Evolutionary conservation across 2,797 vertebrate species (phyloP).

Genomic region (Cirrhinus mrigala): DNA sequence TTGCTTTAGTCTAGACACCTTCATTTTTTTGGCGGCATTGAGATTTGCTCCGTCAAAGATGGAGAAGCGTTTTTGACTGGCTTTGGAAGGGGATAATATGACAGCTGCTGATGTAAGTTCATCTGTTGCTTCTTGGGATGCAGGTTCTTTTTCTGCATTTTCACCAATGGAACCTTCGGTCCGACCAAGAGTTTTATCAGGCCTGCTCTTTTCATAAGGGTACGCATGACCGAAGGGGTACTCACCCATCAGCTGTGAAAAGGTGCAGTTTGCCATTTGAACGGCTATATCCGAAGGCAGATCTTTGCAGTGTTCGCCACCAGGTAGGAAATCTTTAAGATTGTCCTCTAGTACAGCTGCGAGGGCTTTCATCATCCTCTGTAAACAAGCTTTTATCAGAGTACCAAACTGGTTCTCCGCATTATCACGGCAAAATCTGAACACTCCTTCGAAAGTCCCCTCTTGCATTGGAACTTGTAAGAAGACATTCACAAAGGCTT

Average conservation of each 20-base stretch:
- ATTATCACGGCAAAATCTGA: conserved; percentile 71
- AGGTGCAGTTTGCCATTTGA: conserved; percentile 72
- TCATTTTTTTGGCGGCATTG: not conserved
- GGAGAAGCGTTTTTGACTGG: not conserved
- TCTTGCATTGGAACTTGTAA: conserved; percentile 77
- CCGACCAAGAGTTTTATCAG: not conserved
- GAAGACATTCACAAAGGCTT: conserved; percentile 73
- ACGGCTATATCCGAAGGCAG: conserved; percentile 63
- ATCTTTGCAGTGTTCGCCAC: conserved; percentile 72
- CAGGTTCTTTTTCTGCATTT: not conserved
- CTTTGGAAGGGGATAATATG: not conserved
- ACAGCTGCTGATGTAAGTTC: not conserved
- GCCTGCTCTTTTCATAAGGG: conserved; percentile 58
- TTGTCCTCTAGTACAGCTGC: conserved; percentile 73
- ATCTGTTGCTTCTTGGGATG: not conserved
- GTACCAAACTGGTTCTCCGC: conserved; percentile 72
- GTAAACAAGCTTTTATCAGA: conserved; percentile 75
- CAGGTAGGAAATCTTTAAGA: conserved; percentile 79
- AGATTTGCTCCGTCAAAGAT: conserved; percentile 33
- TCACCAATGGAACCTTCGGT: not conserved
- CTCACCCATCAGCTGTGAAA: conserved; percentile 76
- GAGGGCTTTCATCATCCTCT: conserved; percentile 75
- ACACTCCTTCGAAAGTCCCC: conserved; percentile 73
- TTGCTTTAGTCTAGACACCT: conserved; percentile 20
- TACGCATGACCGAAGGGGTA: conserved; percentile 71